Evolutionary conservation across 2,888 invertebrate genomes (phyloP).

Genomic region (Helicoverpa assulta): DNA sequence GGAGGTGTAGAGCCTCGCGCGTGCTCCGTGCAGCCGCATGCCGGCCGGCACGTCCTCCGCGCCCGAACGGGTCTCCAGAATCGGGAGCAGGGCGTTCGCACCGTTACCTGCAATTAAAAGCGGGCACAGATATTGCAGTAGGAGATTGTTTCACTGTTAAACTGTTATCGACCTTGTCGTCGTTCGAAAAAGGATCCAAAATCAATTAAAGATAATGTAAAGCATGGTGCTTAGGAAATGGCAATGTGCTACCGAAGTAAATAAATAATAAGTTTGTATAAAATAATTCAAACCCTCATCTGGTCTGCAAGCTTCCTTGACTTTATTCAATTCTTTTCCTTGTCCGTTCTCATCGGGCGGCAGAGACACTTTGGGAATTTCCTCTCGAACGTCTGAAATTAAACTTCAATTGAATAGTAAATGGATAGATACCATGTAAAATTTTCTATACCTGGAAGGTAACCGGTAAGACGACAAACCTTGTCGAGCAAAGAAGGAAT

Average conservation of each 20-base stretch:
- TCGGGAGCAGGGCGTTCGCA: constrained; percentile 68
- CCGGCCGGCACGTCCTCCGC: constrained; percentile 83
- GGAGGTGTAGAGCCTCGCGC: constrained; percentile 84
- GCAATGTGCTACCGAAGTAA: too few species aligned
- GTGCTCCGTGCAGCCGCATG: constrained; percentile 83
- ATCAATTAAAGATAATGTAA: too few species aligned
- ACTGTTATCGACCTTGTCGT: too few species aligned
- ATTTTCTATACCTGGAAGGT: too few species aligned
- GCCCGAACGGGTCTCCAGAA: constrained; percentile 73
- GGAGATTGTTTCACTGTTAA: too few species aligned
- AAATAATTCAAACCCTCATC: constrained; percentile 48
- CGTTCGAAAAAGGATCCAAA: too few species aligned
- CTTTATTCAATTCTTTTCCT: constrained; percentile 42
- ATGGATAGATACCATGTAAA: too few species aligned
- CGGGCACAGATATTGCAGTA: too few species aligned
- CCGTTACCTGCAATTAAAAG: constrained; percentile 61
- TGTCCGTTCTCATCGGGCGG: constrained; percentile 45
- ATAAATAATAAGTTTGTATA: too few species aligned
- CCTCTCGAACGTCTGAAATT: constrained; percentile 53
- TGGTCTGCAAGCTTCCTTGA: constrained; percentile 36
- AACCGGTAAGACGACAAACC: too few species aligned
- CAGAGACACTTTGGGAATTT: constrained; percentile 38
- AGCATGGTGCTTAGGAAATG: too few species aligned
- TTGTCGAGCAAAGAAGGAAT: too few species aligned
- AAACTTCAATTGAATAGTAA: neutral